Percentiles rank a stretch among this genome's conserved stretches.
Evolutionary conservation across 1,140 invertebrate genomes (phyloP).

Genomic region (Lysiphlebus fabarum): DNA sequence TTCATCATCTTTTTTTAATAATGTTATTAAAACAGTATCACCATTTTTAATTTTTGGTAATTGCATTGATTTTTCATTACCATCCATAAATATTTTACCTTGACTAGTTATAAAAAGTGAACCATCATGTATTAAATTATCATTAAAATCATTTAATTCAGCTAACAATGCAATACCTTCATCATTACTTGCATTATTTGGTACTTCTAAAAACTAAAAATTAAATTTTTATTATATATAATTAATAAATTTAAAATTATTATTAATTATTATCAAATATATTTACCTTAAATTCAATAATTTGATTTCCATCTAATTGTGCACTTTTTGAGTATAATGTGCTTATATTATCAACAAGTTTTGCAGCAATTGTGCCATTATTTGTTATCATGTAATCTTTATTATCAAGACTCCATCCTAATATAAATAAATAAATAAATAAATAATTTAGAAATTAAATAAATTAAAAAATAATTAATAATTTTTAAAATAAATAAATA

Average conservation of each 20-base stretch:
- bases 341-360: conserved; percentile 27
- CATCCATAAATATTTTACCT: conserved; percentile 38
- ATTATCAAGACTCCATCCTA: conserved; percentile 29
- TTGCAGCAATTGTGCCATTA: conserved; percentile 25
- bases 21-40: conserved; percentile 28
- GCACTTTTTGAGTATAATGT: conserved; percentile 31
- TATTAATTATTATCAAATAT: conserved; percentile 1
- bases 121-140: conserved; percentile 27
- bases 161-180: conserved; percentile 34
- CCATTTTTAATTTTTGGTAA: conserved; percentile 30
- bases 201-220: conserved; percentile 32
- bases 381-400: conserved; percentile 31
- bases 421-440: conserved; percentile 7
- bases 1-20: conserved; percentile 26
- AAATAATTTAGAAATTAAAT: background rate
- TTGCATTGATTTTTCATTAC: conserved; percentile 35
- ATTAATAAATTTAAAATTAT: background rate
- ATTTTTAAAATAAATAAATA: conserved; percentile 16
- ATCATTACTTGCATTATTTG: conserved; percentile 20
- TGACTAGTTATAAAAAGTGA: conserved; percentile 30
- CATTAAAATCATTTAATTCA: conserved; percentile 19
- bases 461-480: background rate
- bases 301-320: conserved; percentile 32
- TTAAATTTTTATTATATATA: conserved; percentile 9
- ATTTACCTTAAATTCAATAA: conserved; percentile 36